These are phyloP conservation scores for Xestia sexstrigata DNA, from an alignment of 2,888 invertebrate genomes.

Conservation along the genomic window DNA sequence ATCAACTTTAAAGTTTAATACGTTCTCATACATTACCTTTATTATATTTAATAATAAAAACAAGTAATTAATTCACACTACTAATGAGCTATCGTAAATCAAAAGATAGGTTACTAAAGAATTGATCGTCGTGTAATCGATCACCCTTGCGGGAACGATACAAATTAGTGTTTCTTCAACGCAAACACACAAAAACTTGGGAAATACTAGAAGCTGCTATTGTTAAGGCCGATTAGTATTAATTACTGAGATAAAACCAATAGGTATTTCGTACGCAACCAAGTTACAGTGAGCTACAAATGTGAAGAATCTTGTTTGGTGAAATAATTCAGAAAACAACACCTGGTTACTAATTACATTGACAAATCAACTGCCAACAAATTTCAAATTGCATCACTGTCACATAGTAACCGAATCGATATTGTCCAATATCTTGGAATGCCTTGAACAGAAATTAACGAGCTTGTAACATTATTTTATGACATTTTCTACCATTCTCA, in stretches of 20 bases:
- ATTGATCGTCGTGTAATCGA: slow-evolving; percentile 69
- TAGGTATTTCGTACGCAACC: slow-evolving; percentile 46
- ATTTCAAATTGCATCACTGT: slow-evolving; percentile 15
- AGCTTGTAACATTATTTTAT: not conserved
- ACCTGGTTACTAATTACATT: slow-evolving; percentile 6
- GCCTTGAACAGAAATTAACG: slow-evolving; percentile 30
- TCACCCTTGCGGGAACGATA: slow-evolving; percentile 71
- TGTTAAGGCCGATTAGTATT: slow-evolving; percentile 68
- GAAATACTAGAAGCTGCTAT: slow-evolving; percentile 66
- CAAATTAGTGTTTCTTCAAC: slow-evolving; percentile 66
- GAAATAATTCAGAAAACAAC: slow-evolving; percentile 25
- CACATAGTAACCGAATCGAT: slow-evolving; percentile 5
- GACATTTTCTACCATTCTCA: slow-evolving; percentile 11
- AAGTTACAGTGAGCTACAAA: slow-evolving; percentile 32
- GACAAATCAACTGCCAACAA: slow-evolving; percentile 16
- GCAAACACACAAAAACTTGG: slow-evolving; percentile 71
- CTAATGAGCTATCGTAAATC: slow-evolving; percentile 46
- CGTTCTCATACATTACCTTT: slow-evolving; percentile 31
- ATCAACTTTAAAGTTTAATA: slow-evolving; percentile 42
- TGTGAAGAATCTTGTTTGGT: slow-evolving; percentile 38
- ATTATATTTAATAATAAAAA: slow-evolving; percentile 26
- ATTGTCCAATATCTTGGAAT: not conserved
- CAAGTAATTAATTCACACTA: slow-evolving; percentile 41
- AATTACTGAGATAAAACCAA: slow-evolving; percentile 61
- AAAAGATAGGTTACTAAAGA: slow-evolving; percentile 62